Base-by-base conservation (phyloP, 2,113 vertebrate genomes). In the Entosphenus tridentatus region DNA sequence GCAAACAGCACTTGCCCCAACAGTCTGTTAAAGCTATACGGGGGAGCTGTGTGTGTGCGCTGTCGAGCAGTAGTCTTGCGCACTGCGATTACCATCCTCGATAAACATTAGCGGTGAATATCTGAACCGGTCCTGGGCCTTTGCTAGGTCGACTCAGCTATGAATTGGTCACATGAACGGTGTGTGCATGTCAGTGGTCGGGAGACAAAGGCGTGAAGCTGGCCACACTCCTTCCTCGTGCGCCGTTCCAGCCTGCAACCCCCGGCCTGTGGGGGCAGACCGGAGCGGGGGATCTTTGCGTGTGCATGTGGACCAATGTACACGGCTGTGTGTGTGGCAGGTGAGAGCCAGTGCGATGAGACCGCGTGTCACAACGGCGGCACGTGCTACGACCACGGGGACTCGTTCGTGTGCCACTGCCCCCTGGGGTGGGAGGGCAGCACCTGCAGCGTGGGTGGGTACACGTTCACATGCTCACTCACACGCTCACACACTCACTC, bases 331-430 rank as follows among this genome's bases (percentile, higher is more conserved):
- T 9, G n/a, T 39, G 39, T 39, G 39, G 1, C 74, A 96, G 91
- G 86, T 56, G 88, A 93, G 74, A 88, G 80, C 77, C 92, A 96
- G 71, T 96, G 92, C 6, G 92, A 96, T 68, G 77, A 83, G 3
- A 81, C 76, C 17, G 95, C 90, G 55, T 96, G 92, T 76, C 84
- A 83, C 56, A 93, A 93, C 0, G 89, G 90, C 0, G 92, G 92
- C 39, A 93, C 88, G 0, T 96, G 92, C 69, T 84, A 82, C 0
- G 92, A 96, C 72, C 83, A 83, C 1, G 89, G 89, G 2, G 86
- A 92, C 74, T 76, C 86, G 12, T 96, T 90, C 77, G 83, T 78
- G 70, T 96, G 92, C 12, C 81, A 80, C 1, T 96, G 92, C 74
- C 77, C 81, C 12, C 80, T 84, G 0, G 87, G 86, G 39, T 95